Percentiles rank a stretch among this genome's conserved stretches.
Conservation (phyloP, 2,113 vertebrate species). For the Ageneiosus marmoratus region DNA sequence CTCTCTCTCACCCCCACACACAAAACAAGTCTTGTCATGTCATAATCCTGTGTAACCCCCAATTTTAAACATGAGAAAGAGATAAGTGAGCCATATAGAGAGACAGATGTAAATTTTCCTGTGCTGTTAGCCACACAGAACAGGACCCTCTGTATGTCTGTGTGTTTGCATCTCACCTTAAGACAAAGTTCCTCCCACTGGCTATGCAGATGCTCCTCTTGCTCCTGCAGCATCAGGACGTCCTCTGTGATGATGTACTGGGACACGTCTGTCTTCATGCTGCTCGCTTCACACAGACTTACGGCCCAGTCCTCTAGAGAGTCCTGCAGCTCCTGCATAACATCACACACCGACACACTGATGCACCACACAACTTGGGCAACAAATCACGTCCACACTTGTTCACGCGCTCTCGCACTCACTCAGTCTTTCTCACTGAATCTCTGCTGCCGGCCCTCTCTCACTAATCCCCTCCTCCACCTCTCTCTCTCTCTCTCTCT, state of each 20-base stretch:
- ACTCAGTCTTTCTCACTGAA: slow-evolving; percentile 9
- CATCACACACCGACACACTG: slow-evolving; percentile 62
- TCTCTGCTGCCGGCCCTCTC: slow-evolving; percentile 1
- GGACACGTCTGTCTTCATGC: slow-evolving; percentile 80
- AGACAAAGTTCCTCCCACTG: slow-evolving; percentile 80
- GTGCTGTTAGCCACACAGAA: background rate
- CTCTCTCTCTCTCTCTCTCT: background rate
- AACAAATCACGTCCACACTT: background rate
- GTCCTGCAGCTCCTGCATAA: slow-evolving; percentile 88
- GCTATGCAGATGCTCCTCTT: slow-evolving; percentile 80
- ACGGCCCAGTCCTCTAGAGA: slow-evolving; percentile 80
- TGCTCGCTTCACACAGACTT: slow-evolving; percentile 78
- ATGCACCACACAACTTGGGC: slow-evolving; percentile 15
- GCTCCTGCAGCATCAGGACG: slow-evolving; percentile 80
- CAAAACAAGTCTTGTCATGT: background rate
- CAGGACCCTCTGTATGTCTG: background rate
- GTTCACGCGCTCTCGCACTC: slow-evolving; percentile 1
- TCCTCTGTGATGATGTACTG: slow-evolving; percentile 81
- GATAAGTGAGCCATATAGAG: background rate
- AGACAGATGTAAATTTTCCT: background rate
- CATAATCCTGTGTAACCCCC: background rate
- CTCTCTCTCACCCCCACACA: background rate
- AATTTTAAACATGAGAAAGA: background rate
- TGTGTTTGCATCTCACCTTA: slow-evolving; percentile 62
- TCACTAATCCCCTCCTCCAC: slow-evolving; percentile 27